phyloP scores from a whole-genome alignment of 2,797 vertebrate species.

The Melanotaenia trifasciata region DNA sequence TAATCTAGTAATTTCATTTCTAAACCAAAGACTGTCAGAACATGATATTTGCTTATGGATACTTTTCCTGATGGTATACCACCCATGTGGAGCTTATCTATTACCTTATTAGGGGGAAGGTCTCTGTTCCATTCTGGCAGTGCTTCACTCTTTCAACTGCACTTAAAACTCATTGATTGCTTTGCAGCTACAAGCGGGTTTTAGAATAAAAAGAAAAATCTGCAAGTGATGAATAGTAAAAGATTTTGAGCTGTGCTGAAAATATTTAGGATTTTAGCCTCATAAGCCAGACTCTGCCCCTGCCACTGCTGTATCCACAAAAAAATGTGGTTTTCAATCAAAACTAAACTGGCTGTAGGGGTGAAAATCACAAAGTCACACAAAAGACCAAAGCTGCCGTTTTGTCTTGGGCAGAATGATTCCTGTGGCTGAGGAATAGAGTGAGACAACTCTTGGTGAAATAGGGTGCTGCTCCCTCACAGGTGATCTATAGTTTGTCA shows the following conservation, averaged over 20 bases:
- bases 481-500: slow-evolving; percentile 84
- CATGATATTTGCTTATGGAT: slow-evolving; percentile 10
- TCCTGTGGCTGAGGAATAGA: slow-evolving; percentile 63
- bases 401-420: slow-evolving; percentile 63
- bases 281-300: slow-evolving; percentile 23
- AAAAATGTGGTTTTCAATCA: slow-evolving; percentile 26
- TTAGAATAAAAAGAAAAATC: slow-evolving; percentile 27
- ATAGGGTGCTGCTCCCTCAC: slow-evolving; percentile 74
- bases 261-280: slow-evolving; percentile 34
- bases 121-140: slow-evolving; percentile 14
- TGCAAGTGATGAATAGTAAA: slow-evolving; percentile 34
- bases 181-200: slow-evolving; percentile 17
- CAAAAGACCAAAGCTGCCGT: slow-evolving; percentile 57
- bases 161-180: slow-evolving; percentile 42
- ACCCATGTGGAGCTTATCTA: slow-evolving; percentile 1
- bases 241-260: slow-evolving; percentile 34
- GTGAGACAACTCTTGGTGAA: slow-evolving; percentile 73
- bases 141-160: slow-evolving; percentile 24
- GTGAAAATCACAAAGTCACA: slow-evolving; percentile 43
- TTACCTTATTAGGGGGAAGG: not conserved
- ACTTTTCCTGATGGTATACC: slow-evolving; percentile 1
- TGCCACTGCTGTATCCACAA: slow-evolving; percentile 25
- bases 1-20: not conserved
- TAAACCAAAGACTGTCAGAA: not conserved
- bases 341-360: slow-evolving; percentile 26